Evolutionary conservation across 2,888 invertebrate genomes (phyloP).

Genomic region (Tigriopus californicus): DNA sequence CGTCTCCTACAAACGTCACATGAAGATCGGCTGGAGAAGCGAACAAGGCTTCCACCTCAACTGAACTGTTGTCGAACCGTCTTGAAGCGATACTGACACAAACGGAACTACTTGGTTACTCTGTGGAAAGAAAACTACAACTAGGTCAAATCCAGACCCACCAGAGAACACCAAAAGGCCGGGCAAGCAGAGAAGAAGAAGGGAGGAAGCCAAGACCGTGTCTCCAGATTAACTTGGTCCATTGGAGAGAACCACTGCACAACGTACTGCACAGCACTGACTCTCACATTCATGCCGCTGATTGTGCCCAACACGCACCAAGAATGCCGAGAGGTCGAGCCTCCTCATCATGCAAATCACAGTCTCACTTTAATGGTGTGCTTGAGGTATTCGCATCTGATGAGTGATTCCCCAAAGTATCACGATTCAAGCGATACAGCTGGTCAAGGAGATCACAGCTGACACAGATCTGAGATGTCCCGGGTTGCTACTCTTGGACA

Average conservation of each 20-base stretch:
- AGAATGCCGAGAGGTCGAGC: conserved; percentile 79
- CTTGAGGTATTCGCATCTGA: conserved; percentile 99
- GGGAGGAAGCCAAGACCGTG: conserved; percentile 97
- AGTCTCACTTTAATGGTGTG: conserved; percentile 99
- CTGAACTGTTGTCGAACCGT: conserved; percentile 96
- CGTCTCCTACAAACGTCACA: conserved; percentile 92
- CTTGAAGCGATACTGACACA: conserved; percentile 78
- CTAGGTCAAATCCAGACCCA: conserved; percentile 46
- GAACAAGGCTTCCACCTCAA: conserved; percentile 99
- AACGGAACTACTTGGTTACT: conserved; percentile 58
- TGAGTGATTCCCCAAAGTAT: conserved; percentile 99
- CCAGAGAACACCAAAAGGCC: neutral
- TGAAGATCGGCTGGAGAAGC: conserved; percentile 99
- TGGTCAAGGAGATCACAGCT: conserved; percentile 20
- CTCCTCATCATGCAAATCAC: conserved; percentile 97
- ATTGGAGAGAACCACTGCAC: conserved; percentile 94
- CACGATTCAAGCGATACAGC: conserved; percentile 97
- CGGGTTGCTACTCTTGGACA: conserved; percentile 14
- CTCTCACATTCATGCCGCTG: conserved; percentile 99
- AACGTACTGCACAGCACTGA: conserved; percentile 87
- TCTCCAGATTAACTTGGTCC: conserved; percentile 94
- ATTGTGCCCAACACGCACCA: conserved; percentile 98
- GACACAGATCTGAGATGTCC: conserved; percentile 11
- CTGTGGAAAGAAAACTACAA: conserved; percentile 91
- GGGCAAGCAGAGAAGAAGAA: conserved; percentile 43